Base-by-base conservation (phyloP, 2,888 invertebrate species). In the Tetramorium bicarinatum region DNA sequence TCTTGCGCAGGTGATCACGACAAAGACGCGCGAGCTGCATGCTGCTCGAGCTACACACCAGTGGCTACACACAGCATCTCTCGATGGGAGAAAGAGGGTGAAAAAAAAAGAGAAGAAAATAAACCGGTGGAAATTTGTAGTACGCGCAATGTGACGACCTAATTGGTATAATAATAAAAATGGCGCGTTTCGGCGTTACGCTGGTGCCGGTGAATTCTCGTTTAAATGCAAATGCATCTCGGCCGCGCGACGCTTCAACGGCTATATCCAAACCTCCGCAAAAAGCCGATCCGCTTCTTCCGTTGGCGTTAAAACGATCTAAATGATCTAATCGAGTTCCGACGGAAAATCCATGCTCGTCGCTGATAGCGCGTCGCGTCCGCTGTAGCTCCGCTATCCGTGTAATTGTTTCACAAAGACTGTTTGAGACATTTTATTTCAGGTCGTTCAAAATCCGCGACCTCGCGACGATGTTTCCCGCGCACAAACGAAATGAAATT, bases 141-240 rank as follows among this genome's bases (percentile, higher is more conserved):
- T 72, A 49, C 47, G 71, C 59, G 79, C 79, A 72, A 80, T 71
- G 79, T 61, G 79, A 80, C 72, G 79, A 71, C 79, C 79, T 80
- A 80, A 80, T 80, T 80, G 72, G 72, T 80, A 59, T 80, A 80
- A 80, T 80, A 59, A 80, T 80, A 80, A 80, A 80, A 80, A 80
- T 72, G 47, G 79, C 79, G 79, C 79, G 79, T 80, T 80, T 80
- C 72, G 44, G 59, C 79, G 79, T 80, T 80, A 34, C 29, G 59
- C 79, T 44, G 34, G 34, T 25, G 66, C 66, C 54, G 52, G 67
- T n/a, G 72, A 80, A 80, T 80, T 80, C 79, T 80, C 79, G 79
- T 80, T 80, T 80, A 80, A 61, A 80, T 80, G 79, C 72, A 80
- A 80, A 80, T 80, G 72, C 79, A 71, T 15, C 72, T 18, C 79